These are phyloP conservation scores for Ennomos erosarius DNA, from an alignment of 2,888 invertebrate genomes.

Conservation along the genomic window DNA sequence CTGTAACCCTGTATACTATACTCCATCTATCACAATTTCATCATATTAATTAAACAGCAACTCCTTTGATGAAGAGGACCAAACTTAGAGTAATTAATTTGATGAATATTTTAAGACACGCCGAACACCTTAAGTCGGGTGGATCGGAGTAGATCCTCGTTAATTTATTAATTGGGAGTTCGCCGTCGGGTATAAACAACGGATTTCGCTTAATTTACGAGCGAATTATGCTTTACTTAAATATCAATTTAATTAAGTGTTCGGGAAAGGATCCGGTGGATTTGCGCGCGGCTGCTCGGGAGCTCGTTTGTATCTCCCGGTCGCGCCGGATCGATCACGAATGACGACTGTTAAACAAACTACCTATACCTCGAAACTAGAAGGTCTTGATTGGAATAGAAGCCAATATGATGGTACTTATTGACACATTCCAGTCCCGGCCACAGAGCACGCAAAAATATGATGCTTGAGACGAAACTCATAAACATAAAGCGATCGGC, in stretches of 20 bases:
- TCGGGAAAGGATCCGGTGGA: constrained; percentile 70
- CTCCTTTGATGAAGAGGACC: constrained; percentile 43
- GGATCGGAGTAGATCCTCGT: constrained; percentile 65
- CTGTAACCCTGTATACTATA: too few relatives aligned
- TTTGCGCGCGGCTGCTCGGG: constrained; percentile 53
- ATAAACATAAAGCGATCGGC: too few relatives aligned
- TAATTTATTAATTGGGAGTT: constrained; percentile 84
- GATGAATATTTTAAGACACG: constrained; percentile 73
- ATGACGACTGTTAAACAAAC: too few relatives aligned
- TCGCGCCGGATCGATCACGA: constrained; percentile 41
- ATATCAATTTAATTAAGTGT: constrained; percentile 85
- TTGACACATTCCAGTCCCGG: too few relatives aligned
- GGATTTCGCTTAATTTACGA: constrained; percentile 84
- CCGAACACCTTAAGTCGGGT: constrained; percentile 72
- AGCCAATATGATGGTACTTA: too few relatives aligned
- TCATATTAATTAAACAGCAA: constrained; percentile 20
- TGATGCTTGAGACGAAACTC: too few relatives aligned
- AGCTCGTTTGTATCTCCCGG: constrained; percentile 75
- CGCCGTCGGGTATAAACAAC: constrained; percentile 79
- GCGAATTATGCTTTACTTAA: constrained; percentile 84
- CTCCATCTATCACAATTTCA: constrained; percentile 5
- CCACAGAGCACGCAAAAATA: too few relatives aligned
- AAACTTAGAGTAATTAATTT: constrained; percentile 71
- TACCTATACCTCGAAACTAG: too few relatives aligned
- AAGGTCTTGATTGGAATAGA: too few relatives aligned